Evolutionary conservation across 1,140 invertebrate species (phyloP).

Genomic region (Augochlora pura): DNA sequence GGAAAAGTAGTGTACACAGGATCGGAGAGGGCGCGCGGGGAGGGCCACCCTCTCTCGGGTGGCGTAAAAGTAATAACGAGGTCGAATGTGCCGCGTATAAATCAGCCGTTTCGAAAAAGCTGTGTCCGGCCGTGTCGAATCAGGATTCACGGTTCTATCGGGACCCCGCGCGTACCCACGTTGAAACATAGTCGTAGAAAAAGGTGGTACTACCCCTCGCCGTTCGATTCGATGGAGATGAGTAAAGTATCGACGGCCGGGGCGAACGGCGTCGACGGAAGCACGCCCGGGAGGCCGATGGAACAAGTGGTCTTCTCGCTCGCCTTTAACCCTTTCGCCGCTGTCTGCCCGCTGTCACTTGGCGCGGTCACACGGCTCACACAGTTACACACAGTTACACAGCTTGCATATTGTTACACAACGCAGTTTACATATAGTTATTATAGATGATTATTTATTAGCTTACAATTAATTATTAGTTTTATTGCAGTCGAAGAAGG

Average conservation of each 20-base stretch:
- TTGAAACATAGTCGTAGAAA: not conserved
- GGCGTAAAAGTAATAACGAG: not conserved
- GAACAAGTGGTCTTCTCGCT: constrained; percentile 37
- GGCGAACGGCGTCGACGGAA: constrained; percentile 7
- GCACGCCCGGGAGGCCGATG: constrained; percentile 2
- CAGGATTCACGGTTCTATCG: constrained; percentile 23
- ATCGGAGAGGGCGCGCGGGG: no score
- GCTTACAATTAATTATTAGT: no score
- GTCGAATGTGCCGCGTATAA: not conserved
- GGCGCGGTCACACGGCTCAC: no score
- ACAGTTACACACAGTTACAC: no score
- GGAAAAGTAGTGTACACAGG: not conserved
- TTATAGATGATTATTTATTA: no score
- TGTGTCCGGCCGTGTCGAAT: constrained; percentile 11
- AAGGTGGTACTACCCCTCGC: not conserved
- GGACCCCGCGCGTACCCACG: not conserved
- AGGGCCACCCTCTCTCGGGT: fast-evolving
- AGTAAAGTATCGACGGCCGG: constrained; percentile 27
- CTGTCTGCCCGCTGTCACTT: no score
- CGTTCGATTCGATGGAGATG: constrained; percentile 8
- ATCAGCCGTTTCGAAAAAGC: not conserved
- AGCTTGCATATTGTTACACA: no score
- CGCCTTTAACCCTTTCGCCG: no score
- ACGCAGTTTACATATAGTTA: no score
- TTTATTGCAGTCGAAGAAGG: no score